Evolutionary conservation across 2,888 invertebrate species (phyloP).

Genomic region (Bhutanitis thaidina): DNA sequence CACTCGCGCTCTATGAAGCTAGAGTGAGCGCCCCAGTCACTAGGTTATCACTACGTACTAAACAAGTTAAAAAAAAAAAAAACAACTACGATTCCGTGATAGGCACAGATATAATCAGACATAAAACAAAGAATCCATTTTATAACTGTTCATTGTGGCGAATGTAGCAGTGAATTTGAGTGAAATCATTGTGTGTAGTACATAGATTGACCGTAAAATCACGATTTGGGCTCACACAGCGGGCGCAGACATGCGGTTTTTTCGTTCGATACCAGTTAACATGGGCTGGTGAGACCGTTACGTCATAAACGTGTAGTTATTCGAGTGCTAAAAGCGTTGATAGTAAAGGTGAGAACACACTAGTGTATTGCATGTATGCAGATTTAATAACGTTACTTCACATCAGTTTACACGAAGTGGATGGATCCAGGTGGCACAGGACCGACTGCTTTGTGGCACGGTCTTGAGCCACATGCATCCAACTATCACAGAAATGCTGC

Average conservation of each 20-base stretch:
- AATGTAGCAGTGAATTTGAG: conserved; percentile 1
- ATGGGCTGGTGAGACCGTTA: conserved; percentile 41
- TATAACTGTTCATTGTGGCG: conserved; percentile 9
- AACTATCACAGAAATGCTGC: no score
- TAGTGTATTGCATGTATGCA: not conserved
- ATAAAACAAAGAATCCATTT: conserved; percentile 6
- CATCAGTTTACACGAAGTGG: no score
- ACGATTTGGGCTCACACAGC: not conserved
- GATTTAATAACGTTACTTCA: no score
- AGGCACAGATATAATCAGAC: not conserved
- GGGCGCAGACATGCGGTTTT: conserved; percentile 5
- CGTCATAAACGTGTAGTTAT: conserved; percentile 39
- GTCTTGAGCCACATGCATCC: no score
- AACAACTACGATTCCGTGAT: not conserved
- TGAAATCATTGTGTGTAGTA: not conserved
- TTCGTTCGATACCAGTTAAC: conserved; percentile 31
- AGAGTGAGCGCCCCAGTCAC: no score
- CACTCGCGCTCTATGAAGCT: no score
- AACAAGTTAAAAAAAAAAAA: no score
- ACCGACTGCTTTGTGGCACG: no score
- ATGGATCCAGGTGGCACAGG: no score
- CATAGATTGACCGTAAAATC: conserved; percentile 2
- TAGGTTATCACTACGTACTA: no score
- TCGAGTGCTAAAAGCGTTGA: conserved; percentile 41
- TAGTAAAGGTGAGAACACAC: conserved; percentile 13